phyloP scores from a whole-genome alignment of 2,113 vertebrate genomes.

The Meleagris gallopavo region DNA sequence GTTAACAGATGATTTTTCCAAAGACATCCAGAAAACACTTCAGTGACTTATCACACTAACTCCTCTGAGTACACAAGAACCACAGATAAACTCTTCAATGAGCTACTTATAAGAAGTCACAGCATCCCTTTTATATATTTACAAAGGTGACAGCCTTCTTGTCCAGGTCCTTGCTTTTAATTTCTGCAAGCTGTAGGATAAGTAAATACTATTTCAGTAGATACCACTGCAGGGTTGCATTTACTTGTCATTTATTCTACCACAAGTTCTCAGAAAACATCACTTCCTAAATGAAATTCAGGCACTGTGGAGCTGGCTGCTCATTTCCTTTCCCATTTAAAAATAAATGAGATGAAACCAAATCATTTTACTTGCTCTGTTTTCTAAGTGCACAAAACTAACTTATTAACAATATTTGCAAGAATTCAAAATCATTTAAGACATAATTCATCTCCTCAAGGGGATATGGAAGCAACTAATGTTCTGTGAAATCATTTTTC shows the following conservation, averaged over 20 bases:
- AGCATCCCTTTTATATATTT: background rate
- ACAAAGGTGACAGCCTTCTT: background rate
- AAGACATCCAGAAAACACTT: background rate
- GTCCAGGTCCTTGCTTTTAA: background rate
- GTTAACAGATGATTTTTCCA: background rate
- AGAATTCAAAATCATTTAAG: background rate
- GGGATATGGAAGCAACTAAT: background rate
- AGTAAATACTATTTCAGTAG: background rate
- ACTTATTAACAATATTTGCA: background rate
- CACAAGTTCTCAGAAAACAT: background rate
- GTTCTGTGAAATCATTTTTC: background rate
- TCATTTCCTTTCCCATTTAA: background rate
- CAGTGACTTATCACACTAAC: background rate
- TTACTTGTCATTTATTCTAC: background rate
- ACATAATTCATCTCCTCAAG: background rate
- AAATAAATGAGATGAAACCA: background rate
- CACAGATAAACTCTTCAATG: background rate
- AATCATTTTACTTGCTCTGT: background rate
- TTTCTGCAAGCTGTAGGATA: background rate
- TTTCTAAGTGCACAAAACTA: background rate
- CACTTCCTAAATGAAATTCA: background rate
- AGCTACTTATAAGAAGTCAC: background rate
- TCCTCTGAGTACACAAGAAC: background rate
- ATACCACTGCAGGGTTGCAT: background rate
- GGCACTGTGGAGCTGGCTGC: background rate